Evolutionary conservation across 1,140 invertebrate genomes (phyloP), one percentile per base, ranked within the genome.

Genomic region (Mizuhopecten yessoensis): DNA sequence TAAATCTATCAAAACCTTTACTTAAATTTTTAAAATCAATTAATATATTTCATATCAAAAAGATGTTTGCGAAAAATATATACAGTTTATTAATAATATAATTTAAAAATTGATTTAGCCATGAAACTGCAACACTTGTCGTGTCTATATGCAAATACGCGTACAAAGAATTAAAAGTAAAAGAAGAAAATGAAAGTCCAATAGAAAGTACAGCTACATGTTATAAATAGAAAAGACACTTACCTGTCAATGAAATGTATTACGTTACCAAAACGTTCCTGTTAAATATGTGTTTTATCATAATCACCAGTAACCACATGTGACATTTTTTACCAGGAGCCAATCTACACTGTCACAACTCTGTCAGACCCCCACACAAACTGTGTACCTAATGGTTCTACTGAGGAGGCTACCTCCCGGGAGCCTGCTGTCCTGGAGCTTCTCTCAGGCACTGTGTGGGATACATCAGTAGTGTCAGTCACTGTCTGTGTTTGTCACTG

Each of bases 301-400:
- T 75, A 7, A 75, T 75, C 57, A 75, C 20, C 5, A 29, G 23
- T 75, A 75, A 75, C 57, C 57, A 75, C n/a, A 75, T 75, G 57
- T 75, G 57, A 75, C n/a, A 29, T 29, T 75, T 75, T 75, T 17
- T 75, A 29, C 29, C 17, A 75, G 9, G 3, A 75, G n/a, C 9
- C 20, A 17, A 29, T 75, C 29, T 75, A 17, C 29, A 75, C 57
- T 75, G 57, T 75, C 57, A 75, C 57, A 75, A 75, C 57, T 17
- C 57, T 75, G 57, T 75, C 57, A 75, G 23, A n/a, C 23, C 42
- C 57, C 29, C 57, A 75, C 57, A 75, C 57, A 75, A 75, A 75
- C 57, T 75, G 29, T 75, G 57, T 75, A 75, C 57, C n/a, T 75
- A 75, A 75, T 75, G 57, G n/a, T n/a, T n/a, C n/a, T 75, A 75